Base-by-base conservation (phyloP, 2,113 vertebrate species). In the Machaerirhynchus nigripectus region DNA sequence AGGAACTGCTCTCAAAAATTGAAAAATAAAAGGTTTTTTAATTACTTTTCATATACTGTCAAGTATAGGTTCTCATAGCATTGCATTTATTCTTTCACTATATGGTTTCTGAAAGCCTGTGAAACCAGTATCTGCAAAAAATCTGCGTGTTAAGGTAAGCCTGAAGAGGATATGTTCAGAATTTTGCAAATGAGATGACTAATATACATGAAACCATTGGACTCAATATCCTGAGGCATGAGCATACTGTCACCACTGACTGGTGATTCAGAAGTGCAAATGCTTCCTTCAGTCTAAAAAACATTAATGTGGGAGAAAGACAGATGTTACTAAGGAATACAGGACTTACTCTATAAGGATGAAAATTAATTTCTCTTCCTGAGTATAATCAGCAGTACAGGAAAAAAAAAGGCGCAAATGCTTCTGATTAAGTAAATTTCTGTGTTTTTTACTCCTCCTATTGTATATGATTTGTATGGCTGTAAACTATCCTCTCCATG, bases 251-350 rank as follows among this genome's bases (percentile, higher is more conserved):
- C 94, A 97, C 82, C 87, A 76, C 81, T 95, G 91, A 96, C 84
- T 96, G 91, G 87, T 96, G 96, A 95, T 87, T 97, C 96, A 97
- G 87, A 96, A 91, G 84, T 80, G 89, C 94, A 96, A 96, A 96
- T 94, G 93, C 70, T 93, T 96, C 87, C 87, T 93, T 91, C 95
- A 95, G 26, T 91, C 87, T 94, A 63, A 94, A 96, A 96, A 95
- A 95, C 94, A 95, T 85, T 95, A 93, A 95, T 88, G 95, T 96
- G 94, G 94, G 93, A 95, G 96, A 96, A 94, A 96, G 90, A 85
- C 94, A 96, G 95, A 96, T 95, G 93, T 95, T 96, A 79, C 87
- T 80, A 70, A 95, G 69, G 84, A 94, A 91, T 88, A 94, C 77
- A 85, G 30, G 82, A 79, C 53, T 94, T 90, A 47, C 31, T 96